Evolutionary conservation across 2,888 invertebrate species (phyloP).

Genomic region (Phyllotreta cruciferae): DNA sequence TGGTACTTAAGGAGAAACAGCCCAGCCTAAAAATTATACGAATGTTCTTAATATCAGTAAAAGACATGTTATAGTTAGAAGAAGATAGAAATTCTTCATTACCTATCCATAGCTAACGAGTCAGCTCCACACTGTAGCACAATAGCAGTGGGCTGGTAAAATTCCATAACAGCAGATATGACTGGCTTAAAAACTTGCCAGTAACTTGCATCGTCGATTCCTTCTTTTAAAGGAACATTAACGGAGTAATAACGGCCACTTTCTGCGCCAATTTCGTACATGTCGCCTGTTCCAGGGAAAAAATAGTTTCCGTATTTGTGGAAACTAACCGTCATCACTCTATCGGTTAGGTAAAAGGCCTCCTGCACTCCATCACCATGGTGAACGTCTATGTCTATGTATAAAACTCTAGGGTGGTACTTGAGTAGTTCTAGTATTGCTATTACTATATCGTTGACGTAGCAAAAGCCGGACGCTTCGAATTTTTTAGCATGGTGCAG

Average conservation of each 20-base stretch:
- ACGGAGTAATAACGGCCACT: conserved; percentile 96
- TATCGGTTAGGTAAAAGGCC: conserved; percentile 95
- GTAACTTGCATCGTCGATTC: conserved; percentile 94
- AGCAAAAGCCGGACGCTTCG: conserved; percentile 99
- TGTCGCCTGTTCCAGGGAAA: conserved; percentile 97
- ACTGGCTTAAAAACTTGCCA: conserved; percentile 93
- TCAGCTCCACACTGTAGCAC: conserved; percentile 99
- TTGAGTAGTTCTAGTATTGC: conserved; percentile 94
- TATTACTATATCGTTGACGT: conserved; percentile 98
- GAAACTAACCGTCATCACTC: conserved; percentile 99
- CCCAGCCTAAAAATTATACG: conserved; percentile 69
- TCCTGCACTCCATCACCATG: conserved; percentile 98
- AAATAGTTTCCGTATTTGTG: conserved; percentile 98
- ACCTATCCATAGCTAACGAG: conserved; percentile 90
- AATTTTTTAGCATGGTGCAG: conserved; percentile 99
- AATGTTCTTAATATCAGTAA: not conserved
- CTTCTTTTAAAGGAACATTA: conserved; percentile 97
- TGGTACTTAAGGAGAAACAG: conserved; percentile 93
- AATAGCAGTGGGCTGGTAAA: conserved; percentile 94
- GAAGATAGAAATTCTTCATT: too few species aligned
- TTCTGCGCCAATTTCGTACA: conserved; percentile 98
- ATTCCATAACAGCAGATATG: conserved; percentile 93
- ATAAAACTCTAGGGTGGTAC: conserved; percentile 92
- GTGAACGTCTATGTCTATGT: conserved; percentile 99
- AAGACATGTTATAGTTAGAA: too few species aligned